A percentile compares a stretch with the other conserved stretches of the same genome.
phyloP scores from a whole-genome alignment of 1,140 invertebrate species.

The Pectinophora gossypiella region DNA sequence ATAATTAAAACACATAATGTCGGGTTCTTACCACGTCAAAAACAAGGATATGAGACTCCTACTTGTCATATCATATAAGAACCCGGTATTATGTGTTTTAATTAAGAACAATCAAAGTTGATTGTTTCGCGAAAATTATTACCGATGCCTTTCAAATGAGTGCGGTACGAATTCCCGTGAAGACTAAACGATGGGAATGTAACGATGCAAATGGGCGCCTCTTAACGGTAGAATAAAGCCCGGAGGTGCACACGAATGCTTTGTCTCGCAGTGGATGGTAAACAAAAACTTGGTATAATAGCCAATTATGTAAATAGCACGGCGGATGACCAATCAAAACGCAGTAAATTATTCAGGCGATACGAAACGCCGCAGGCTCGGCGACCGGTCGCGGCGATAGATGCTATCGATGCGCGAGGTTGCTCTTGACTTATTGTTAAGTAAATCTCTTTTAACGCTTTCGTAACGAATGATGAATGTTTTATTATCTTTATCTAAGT shows the following conservation, averaged over 20 bases:
- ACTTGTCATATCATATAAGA: no score
- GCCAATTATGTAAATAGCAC: conserved; percentile 62
- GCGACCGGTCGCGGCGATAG: conserved; percentile 9
- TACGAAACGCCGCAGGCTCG: conserved; percentile 22
- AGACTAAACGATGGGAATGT: conserved; percentile 13
- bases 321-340: conserved; percentile 57
- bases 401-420: conserved; percentile 9
- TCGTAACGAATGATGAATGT: no score
- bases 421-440: no score
- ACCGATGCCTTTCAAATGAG: no score
- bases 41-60: no score
- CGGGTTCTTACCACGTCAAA: no score
- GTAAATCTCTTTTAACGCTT: no score
- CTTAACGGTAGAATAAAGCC: conserved; percentile 9
- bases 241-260: conserved; percentile 16
- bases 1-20: no score
- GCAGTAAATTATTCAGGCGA: conserved; percentile 59
- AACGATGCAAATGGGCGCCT: conserved; percentile 20
- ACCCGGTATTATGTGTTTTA: no score
- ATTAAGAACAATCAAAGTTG: no score
- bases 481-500: no score
- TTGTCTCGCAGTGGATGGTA: conserved; percentile 27
- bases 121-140: no score
- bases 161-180: background rate
- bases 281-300: conserved; percentile 63